Evolutionary conservation across 1,140 invertebrate genomes (phyloP).

Genomic region (Bombus impatiens): DNA sequence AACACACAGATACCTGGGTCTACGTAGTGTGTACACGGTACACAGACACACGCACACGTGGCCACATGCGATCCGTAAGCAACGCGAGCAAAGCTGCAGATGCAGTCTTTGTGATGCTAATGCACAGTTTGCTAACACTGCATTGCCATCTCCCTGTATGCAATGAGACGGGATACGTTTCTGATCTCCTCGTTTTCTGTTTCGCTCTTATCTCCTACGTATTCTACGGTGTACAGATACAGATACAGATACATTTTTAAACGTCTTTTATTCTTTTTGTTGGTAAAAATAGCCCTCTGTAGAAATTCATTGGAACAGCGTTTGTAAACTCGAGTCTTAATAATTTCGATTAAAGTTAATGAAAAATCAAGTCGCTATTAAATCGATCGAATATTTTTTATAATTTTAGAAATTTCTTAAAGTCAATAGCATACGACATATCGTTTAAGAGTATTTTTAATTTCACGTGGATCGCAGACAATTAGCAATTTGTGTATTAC

Average conservation of each 20-base stretch:
- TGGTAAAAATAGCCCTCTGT: no score
- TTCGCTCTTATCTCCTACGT: not conserved
- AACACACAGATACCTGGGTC: slow-evolving; percentile 22
- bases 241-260: not conserved
- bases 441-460: no score
- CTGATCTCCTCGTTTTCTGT: slow-evolving; percentile 37
- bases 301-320: no score
- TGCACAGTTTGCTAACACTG: slow-evolving; percentile 64
- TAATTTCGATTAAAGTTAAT: no score
- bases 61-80: slow-evolving; percentile 32
- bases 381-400: no score
- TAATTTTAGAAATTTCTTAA: no score
- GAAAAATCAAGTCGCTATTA: no score
- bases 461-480: no score
- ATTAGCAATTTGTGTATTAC: no score
- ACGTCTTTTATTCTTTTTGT: not conserved
- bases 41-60: slow-evolving; percentile 43
- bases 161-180: slow-evolving; percentile 48
- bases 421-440: no score
- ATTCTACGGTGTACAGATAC: not conserved
- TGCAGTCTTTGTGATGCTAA: slow-evolving; percentile 73
- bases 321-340: no score
- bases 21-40: slow-evolving; percentile 7
- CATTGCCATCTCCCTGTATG: slow-evolving; percentile 26
- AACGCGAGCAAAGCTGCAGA: slow-evolving; percentile 68